A percentile compares a stretch with the other conserved stretches of the same genome.
phyloP scores from a whole-genome alignment of 1,140 invertebrate species.

The Bombyx mandarina region DNA sequence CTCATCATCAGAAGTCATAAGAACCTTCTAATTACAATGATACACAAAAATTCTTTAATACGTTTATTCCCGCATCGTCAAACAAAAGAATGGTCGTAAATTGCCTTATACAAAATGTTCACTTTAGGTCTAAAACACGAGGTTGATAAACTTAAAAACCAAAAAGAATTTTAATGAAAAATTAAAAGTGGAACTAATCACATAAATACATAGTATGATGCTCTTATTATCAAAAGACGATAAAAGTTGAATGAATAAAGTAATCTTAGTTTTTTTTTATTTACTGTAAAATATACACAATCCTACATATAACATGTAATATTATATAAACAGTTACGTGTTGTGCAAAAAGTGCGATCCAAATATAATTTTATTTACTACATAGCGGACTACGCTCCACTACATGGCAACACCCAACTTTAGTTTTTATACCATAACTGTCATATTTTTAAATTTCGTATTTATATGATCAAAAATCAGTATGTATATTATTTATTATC shows the following conservation, averaged over 20 bases:
- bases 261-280: conserved; percentile 13
- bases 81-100: conserved; percentile 40
- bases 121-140: conserved; percentile 35
- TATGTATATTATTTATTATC: too few species aligned
- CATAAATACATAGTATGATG: conserved; percentile 15
- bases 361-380: conserved; percentile 23
- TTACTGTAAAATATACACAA: conserved; percentile 46
- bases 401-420: neutral
- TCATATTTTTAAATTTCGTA: too few species aligned
- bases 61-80: conserved; percentile 55
- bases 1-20: neutral
- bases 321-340: conserved; percentile 60
- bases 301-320: conserved; percentile 37
- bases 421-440: too few species aligned
- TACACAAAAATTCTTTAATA: conserved; percentile 19
- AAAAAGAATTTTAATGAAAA: conserved; percentile 11
- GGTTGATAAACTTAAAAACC: conserved; percentile 17
- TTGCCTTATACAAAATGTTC: conserved; percentile 28
- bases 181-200: conserved; percentile 18
- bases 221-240: conserved; percentile 5
- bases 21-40: too few species aligned
- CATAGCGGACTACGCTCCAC: conserved; percentile 12
- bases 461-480: too few species aligned
- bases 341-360: conserved; percentile 63
- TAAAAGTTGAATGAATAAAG: conserved; percentile 1